These are phyloP conservation scores for Galerucella pusilla DNA, from an alignment of 2,888 invertebrate genomes.

Conservation along the genomic window DNA sequence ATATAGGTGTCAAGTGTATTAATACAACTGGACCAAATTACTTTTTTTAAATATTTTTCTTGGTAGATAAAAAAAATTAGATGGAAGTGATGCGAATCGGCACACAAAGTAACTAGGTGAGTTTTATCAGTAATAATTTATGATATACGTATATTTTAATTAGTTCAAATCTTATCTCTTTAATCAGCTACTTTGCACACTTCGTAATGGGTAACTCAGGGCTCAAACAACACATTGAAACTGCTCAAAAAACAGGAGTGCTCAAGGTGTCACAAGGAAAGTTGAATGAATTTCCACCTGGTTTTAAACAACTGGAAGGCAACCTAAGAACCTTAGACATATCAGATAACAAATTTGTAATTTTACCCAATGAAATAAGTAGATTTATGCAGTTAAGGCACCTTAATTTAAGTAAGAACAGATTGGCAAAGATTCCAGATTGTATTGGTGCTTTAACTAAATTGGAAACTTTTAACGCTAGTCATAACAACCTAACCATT, in stretches of 20 bases:
- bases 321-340: slow-evolving; percentile 89
- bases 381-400: slow-evolving; percentile 79
- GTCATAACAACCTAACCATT: slow-evolving; percentile 80
- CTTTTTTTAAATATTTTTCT: slow-evolving; percentile 14
- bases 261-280: slow-evolving; percentile 87
- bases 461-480: slow-evolving; percentile 80
- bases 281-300: slow-evolving; percentile 82
- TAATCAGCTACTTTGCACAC: slow-evolving; percentile 34
- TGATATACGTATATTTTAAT: slow-evolving; percentile 15
- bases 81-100: slow-evolving; percentile 7
- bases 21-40: neutral
- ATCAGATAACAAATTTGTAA: slow-evolving; percentile 88
- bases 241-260: slow-evolving; percentile 95
- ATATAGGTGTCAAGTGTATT: slow-evolving; percentile 19
- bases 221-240: slow-evolving; percentile 91
- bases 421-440: slow-evolving; percentile 76
- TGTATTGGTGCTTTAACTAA: slow-evolving; percentile 76
- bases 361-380: slow-evolving; percentile 82
- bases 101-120: slow-evolving; percentile 30
- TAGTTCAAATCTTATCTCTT: slow-evolving; percentile 37
- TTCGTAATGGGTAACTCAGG: slow-evolving; percentile 87
- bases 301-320: slow-evolving; percentile 73
- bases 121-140: slow-evolving; percentile 30
- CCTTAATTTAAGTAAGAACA: slow-evolving; percentile 86
- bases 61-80: slow-evolving; percentile 5